These are phyloP conservation scores for Hecatera dysodea DNA, from an alignment of 2,888 invertebrate genomes.

Conservation along the genomic window DNA sequence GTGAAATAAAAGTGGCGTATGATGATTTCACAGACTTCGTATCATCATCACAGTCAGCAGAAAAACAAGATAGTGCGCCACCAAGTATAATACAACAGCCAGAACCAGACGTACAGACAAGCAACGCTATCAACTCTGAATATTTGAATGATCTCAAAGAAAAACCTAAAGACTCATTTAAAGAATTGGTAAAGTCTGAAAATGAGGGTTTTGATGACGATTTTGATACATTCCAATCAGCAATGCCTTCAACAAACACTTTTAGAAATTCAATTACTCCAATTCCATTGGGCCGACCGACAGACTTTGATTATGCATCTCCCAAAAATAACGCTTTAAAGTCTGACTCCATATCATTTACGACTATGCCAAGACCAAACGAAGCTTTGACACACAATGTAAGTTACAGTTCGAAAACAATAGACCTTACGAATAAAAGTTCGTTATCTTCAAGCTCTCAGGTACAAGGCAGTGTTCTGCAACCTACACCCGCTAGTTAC, in stretches of 20 bases:
- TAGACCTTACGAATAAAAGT: constrained; percentile 63
- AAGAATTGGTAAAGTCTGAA: constrained; percentile 44
- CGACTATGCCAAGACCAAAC: constrained; percentile 66
- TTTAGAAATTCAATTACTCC: constrained; percentile 59
- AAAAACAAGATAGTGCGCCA: constrained; percentile 43
- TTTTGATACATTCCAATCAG: constrained; percentile 88
- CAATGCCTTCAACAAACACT: constrained; percentile 71
- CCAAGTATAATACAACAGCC: constrained; percentile 1
- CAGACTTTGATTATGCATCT: constrained; percentile 70
- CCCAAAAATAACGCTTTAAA: constrained; percentile 70
- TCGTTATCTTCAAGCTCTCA: constrained; percentile 55
- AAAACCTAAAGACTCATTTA: constrained; percentile 41
- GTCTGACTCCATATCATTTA: constrained; percentile 78
- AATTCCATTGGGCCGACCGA: constrained; percentile 62
- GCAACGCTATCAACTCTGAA: constrained; percentile 21
- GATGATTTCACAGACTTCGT: constrained; percentile 87
- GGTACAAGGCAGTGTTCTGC: constrained; percentile 72
- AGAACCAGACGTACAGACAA: constrained; percentile 24
- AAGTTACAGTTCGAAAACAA: constrained; percentile 63
- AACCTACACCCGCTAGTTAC: constrained; percentile 74
- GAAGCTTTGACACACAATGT: constrained; percentile 69
- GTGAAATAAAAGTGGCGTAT: constrained; percentile 86
- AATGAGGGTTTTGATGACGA: constrained; percentile 79
- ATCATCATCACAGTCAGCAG: constrained; percentile 75
- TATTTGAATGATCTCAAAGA: constrained; percentile 41